These are phyloP conservation scores for Varanus komodoensis DNA, from an alignment of 2,113 vertebrate genomes.

Conservation along the genomic window DNA sequence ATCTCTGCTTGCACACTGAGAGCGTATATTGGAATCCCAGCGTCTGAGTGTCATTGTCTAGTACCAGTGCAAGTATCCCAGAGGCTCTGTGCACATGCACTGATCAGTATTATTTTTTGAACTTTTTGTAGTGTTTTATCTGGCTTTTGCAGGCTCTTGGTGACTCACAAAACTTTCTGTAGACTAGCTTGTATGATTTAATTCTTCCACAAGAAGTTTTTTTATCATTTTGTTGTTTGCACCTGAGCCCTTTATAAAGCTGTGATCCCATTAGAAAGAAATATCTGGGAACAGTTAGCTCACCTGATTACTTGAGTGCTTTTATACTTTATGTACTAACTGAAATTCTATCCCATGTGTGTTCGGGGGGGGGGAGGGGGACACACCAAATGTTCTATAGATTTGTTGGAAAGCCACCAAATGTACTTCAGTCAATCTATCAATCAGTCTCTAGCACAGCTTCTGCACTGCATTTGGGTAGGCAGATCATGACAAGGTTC, in stretches of 20 bases:
- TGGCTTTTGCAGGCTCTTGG: slow-evolving; percentile 12
- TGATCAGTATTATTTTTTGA: slow-evolving; percentile 11
- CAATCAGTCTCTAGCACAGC: slow-evolving; percentile 25
- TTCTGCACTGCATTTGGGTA: background rate
- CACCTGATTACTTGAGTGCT: background rate
- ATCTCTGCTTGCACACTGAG: background rate
- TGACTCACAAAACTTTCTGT: background rate
- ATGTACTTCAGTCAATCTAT: slow-evolving; percentile 12
- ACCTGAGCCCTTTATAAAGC: slow-evolving; percentile 2
- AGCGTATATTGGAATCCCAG: background rate
- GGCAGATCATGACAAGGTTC: slow-evolving; percentile 5
- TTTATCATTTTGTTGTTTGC: background rate
- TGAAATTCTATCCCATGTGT: background rate
- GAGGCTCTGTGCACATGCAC: slow-evolving; percentile 13
- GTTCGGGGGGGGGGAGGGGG: background rate
- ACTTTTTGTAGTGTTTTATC: slow-evolving; percentile 15
- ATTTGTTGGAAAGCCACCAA: slow-evolving; percentile 26
- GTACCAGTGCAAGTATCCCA: background rate
- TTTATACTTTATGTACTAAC: slow-evolving; percentile 2
- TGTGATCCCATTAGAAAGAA: slow-evolving; percentile 17
- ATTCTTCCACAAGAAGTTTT: background rate
- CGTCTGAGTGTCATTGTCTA: background rate
- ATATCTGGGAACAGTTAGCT: slow-evolving; percentile 19
- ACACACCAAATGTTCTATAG: background rate
- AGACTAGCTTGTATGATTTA: background rate